Base-by-base conservation (phyloP, 2,113 vertebrate species). In the Myotis brandtii region DNA sequence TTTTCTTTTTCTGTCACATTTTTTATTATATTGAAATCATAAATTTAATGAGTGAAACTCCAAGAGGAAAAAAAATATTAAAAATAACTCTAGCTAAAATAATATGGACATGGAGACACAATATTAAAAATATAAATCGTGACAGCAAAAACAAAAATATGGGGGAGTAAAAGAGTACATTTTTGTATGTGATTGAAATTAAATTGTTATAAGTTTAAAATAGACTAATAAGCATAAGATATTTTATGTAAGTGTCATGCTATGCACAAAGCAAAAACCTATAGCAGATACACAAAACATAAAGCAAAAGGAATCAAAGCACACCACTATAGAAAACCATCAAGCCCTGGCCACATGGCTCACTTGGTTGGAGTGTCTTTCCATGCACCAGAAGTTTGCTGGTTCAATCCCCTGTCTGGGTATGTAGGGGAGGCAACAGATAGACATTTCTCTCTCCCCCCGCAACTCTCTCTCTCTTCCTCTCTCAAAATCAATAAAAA, bases 21-120 rank as follows among this genome's bases (percentile, higher is more conserved):
- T 93, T 77, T 92, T 32, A 64, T 64, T 66, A 46, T 83, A 16
- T 66, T 85, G 84, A 95, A 93, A 77, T 93, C 59, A 56, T 86
- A 30, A 75, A 56, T 75, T 77, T 86, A 66, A 62, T 80, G 27
- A 80, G 72, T 56, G 21, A 66, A 86, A 86, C 67, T 70, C 77
- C 30, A 59, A 6, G 64, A 89, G 67, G 75, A 84, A 67, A 69
- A 69, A 18, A 18, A 40, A 40, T 77, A 77, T 77, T 50, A 32
- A 77, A 56, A 37, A 30, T 62, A 82, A 43, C 8, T 30, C 59
- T 30, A 62, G 79, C 32, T 64, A 64, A 40, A 43, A 14, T 83
- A 64, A 70, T 52, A 18, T 86, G 30, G 17, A 27, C 32, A 64
- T 32, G 17, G 6, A 30, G 10, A 52, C 46, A 52, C 23, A 86